Conservation (phyloP, 2,797 vertebrate species). For the Danio tinwini region DNA sequence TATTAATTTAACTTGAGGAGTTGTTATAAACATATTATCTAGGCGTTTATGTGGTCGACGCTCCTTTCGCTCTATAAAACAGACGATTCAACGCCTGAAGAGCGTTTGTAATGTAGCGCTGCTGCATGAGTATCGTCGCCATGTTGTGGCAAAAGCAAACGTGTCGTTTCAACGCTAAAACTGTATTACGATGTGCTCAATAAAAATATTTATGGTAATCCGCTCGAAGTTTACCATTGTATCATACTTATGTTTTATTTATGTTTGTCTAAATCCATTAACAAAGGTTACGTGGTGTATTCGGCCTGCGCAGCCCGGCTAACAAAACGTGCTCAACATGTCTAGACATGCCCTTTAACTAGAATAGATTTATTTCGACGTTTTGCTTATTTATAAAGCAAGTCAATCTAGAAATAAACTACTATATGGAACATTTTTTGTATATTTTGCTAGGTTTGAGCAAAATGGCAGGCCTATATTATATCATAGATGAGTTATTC, state of each 20-base stretch:
- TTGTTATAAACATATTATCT: background rate
- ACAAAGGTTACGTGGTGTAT: background rate
- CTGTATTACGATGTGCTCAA: background rate
- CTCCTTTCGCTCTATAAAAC: background rate
- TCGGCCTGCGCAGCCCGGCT: background rate
- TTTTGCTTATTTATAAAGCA: background rate
- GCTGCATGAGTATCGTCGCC: background rate
- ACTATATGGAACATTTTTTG: background rate
- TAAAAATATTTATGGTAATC: background rate
- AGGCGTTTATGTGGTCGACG: too few species aligned
- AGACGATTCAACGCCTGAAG: background rate
- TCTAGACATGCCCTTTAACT: background rate
- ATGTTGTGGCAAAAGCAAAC: slow-evolving; percentile 15
- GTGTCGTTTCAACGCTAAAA: background rate
- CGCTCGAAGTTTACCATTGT: background rate
- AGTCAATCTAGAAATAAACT: background rate
- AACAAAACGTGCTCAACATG: background rate
- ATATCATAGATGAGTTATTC: too few species aligned
- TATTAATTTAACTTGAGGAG: background rate
- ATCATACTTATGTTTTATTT: too few species aligned
- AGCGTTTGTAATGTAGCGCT: too few species aligned
- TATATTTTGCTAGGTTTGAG: background rate
- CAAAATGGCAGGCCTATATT: background rate
- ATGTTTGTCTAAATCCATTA: fast-evolving
- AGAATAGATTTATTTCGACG: background rate